Evolutionary conservation across 92 coral and sea anemone genomes (phyloP).

Genomic region (Zoanthus sociatus): DNA sequence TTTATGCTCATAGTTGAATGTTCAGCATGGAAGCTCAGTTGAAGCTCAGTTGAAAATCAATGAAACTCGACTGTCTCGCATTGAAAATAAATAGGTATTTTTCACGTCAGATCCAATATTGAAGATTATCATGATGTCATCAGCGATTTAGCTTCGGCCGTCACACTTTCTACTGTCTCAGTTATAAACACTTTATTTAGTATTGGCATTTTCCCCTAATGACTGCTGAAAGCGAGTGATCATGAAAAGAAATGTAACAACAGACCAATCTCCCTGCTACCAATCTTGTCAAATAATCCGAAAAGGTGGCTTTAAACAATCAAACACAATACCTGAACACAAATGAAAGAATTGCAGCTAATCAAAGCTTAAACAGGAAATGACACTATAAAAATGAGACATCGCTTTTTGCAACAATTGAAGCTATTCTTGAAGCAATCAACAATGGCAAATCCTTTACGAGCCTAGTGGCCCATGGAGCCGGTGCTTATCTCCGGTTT

Average conservation of each 20-base stretch:
- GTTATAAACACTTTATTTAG: slow-evolving; percentile 2
- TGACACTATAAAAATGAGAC: slow-evolving; percentile 59
- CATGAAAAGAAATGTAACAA: slow-evolving; percentile 33
- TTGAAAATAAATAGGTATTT: too few species aligned
- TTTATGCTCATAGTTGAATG: too few species aligned
- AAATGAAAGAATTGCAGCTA: slow-evolving; percentile 31
- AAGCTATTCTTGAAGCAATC: not conserved
- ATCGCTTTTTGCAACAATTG: not conserved
- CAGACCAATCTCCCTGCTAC: slow-evolving; percentile 40
- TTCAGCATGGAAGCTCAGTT: too few species aligned
- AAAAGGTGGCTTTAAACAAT: slow-evolving; percentile 41
- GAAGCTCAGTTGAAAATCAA: too few species aligned
- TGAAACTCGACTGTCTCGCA: too few species aligned
- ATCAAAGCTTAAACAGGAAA: slow-evolving; percentile 64
- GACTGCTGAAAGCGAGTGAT: slow-evolving; percentile 29
- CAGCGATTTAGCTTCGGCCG: slow-evolving; percentile 47
- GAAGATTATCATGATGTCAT: slow-evolving; percentile 1
- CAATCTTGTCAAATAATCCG: slow-evolving; percentile 40
- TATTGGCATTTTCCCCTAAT: slow-evolving; percentile 2
- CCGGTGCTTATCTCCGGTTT: too few species aligned
- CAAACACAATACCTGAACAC: slow-evolving; percentile 40
- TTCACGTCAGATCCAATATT: not conserved
- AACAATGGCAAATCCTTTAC: too few species aligned
- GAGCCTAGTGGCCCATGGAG: too few species aligned
- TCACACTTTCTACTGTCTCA: slow-evolving; percentile 36